A percentile compares a stretch with the other conserved stretches of the same genome.
These are phyloP conservation scores for Terebella lapidaria DNA, from an alignment of 2,888 invertebrate genomes.

Conservation along the genomic window DNA sequence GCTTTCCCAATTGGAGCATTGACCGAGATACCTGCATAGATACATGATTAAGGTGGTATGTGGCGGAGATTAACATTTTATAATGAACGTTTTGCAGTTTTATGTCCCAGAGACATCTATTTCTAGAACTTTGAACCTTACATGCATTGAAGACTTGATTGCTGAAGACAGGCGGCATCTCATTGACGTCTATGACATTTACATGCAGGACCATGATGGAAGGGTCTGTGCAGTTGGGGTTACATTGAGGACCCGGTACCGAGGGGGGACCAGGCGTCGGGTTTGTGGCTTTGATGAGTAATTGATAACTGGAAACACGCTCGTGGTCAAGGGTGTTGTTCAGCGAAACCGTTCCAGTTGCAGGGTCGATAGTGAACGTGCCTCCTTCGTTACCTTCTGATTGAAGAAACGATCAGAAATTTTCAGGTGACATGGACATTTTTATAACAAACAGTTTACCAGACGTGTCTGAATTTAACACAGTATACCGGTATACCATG, in stretches of 20 bases:
- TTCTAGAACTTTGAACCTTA: no score
- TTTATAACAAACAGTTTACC: no score
- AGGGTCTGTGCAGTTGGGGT: background rate
- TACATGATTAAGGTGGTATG: no score
- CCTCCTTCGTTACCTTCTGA: background rate
- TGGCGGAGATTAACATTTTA: no score
- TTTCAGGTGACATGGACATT: background rate
- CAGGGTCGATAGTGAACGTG: background rate
- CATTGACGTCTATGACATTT: background rate
- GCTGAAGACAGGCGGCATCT: background rate
- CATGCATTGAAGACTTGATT: background rate
- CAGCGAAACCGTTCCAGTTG: background rate
- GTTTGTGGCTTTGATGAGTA: background rate
- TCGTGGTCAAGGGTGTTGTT: background rate
- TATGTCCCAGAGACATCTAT: no score
- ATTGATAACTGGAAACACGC: background rate
- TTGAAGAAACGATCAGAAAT: background rate
- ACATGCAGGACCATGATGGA: background rate
- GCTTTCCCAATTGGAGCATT: background rate
- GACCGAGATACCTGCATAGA: background rate
- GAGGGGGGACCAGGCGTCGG: background rate
- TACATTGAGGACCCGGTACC: background rate
- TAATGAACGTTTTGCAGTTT: no score
- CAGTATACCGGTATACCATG: no score
- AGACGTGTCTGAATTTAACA: no score